A percentile compares a stretch with the other conserved stretches of the same genome.
Conservation (phyloP, 2,797 vertebrate species). For the Smutsia gigantea region DNA sequence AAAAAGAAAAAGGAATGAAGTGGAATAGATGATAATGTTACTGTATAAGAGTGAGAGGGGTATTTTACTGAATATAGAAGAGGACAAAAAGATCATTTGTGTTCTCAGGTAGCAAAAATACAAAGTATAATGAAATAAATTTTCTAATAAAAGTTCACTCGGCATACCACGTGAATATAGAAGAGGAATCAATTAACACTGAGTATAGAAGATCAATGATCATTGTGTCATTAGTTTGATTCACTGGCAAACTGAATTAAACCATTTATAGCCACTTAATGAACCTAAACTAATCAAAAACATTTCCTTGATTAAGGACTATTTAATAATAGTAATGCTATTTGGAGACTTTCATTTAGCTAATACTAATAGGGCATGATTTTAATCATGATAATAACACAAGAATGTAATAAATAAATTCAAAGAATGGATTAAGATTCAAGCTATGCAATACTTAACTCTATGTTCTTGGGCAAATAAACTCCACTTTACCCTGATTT, state of each 20-base stretch:
- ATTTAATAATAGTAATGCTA: constrained; percentile 28
- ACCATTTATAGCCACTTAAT: neutral
- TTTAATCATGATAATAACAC: constrained; percentile 44
- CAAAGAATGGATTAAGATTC: neutral
- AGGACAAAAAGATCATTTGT: neutral
- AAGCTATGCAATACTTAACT: neutral
- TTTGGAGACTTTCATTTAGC: constrained; percentile 32
- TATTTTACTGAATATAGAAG: neutral
- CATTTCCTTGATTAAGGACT: neutral
- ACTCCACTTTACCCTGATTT: neutral
- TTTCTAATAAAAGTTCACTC: neutral
- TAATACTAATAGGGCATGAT: neutral
- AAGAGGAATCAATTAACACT: neutral
- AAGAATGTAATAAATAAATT: neutral
- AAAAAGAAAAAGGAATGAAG: neutral
- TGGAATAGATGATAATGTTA: neutral
- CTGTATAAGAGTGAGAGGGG: neutral
- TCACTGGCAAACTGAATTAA: constrained; percentile 26
- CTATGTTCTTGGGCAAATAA: neutral
- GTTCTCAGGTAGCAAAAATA: neutral
- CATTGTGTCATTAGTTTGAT: constrained; percentile 2
- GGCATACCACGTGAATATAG: neutral
- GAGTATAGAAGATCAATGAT: neutral
- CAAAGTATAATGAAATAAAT: neutral
- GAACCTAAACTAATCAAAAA: neutral